Base-by-base conservation (phyloP, 1,140 invertebrate species). In the Drosophila azteca region DNA sequence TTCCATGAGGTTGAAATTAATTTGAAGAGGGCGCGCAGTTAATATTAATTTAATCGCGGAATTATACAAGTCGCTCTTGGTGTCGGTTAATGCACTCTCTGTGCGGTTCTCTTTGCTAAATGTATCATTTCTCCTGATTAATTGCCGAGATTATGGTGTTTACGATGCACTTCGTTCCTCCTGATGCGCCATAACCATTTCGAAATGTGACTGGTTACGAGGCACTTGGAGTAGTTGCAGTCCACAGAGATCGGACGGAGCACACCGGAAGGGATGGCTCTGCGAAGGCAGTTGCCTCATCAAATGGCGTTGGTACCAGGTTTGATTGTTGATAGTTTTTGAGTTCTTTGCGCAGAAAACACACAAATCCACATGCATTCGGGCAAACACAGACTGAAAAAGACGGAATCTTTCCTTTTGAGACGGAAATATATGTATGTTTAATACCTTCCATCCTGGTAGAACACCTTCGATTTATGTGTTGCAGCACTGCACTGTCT, bases 1-100 rank as follows among this genome's bases (percentile, higher is more conserved):
- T 11, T 31, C 66, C 52, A 35, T 55, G 51, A 55, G 44, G 26
- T 72, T 73, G 60, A 55, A 41, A 54, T 62, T 70, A 82, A 87
- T 81, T 82, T 70, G 57, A 63, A 65, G 65, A 75, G 77, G 82
- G 68, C 61, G 77, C 53, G 78, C 68, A 85, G 49, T 85, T 85
- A 78, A 77, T 78, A 87, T 85, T 78, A 87, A 82, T 87, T 87
- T 85, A 63, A 85, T 85, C 59, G 57, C 41, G 55, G 43, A 78
- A 87, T 85, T 87, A 85, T 87, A 82, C 74, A 78, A 85, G 54
- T 69, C 20, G 44, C 64, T 39, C n/a, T 4, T 26, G 64, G 66
- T 58, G 66, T 61, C 74, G 82, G 82, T 64, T 81, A 85, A 81
- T 85, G 81, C 82, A 85, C 81, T 76, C 64, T 35, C 64, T 53